Evolutionary conservation across 2,797 vertebrate species (phyloP).

Genomic region (Varecia variegata): DNA sequence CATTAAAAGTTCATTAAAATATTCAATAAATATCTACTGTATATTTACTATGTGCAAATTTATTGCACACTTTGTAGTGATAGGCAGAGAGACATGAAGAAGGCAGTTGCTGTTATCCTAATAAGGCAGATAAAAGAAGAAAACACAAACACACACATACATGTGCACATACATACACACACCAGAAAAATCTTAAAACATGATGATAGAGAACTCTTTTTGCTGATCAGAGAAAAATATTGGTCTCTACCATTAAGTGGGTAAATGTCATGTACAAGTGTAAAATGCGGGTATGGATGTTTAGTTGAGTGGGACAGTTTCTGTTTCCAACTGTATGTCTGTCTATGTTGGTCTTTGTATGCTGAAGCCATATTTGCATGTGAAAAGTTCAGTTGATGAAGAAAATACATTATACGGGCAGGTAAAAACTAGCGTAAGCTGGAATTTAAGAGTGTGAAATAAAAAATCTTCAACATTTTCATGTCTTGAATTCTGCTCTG

Average conservation of each 20-base stretch:
- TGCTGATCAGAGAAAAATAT: not conserved
- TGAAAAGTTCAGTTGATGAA: not conserved
- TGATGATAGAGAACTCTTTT: not conserved
- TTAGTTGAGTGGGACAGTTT: not conserved
- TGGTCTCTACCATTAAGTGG: not conserved
- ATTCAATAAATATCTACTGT: not conserved
- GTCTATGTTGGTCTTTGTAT: not conserved
- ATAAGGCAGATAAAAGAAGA: not conserved
- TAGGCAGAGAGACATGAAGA: not conserved
- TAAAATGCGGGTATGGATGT: not conserved
- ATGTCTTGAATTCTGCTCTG: not conserved
- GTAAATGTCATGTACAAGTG: not conserved
- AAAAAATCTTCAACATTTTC: not conserved
- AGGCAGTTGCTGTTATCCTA: not conserved
- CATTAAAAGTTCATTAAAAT: not conserved
- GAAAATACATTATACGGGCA: not conserved
- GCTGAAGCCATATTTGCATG: not conserved
- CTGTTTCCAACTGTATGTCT: not conserved
- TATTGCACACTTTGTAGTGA: not conserved
- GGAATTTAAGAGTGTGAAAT: not conserved
- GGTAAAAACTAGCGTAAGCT: not conserved
- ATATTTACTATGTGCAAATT: not conserved
- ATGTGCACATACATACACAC: not conserved
- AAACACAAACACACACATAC: not conserved
- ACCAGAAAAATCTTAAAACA: not conserved